Conservation (phyloP, 2,888 invertebrate genomes). For the Slavum lentiscoides region DNA sequence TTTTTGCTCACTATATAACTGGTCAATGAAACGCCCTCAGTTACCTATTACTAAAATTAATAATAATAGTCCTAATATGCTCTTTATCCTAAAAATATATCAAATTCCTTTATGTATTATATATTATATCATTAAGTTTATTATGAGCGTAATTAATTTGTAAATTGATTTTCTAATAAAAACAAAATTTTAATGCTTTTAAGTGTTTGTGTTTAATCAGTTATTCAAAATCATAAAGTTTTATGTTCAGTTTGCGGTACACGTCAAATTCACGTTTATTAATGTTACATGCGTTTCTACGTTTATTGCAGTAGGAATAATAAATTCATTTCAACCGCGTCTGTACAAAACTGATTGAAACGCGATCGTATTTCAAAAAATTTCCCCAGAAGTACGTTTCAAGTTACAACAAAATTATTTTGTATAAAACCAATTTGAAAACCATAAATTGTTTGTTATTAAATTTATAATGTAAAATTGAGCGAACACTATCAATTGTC, state of each 20-base stretch:
- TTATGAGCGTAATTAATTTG: slow-evolving; percentile 35
- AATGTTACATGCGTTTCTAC: not conserved
- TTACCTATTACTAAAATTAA: slow-evolving; percentile 46
- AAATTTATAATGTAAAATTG: too few species aligned
- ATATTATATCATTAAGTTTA: slow-evolving; percentile 25
- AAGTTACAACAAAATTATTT: not conserved
- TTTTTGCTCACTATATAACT: slow-evolving; percentile 48
- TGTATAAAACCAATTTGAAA: too few species aligned
- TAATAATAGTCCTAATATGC: slow-evolving; percentile 3
- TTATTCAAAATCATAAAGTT: too few species aligned
- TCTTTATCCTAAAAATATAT: slow-evolving; percentile 31
- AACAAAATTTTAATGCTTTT: not conserved
- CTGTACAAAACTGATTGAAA: not conserved
- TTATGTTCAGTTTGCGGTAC: too few species aligned
- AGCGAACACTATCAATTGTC: too few species aligned
- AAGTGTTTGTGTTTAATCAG: too few species aligned
- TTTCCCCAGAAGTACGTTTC: not conserved
- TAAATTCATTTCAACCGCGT: not conserved
- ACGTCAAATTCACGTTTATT: too few species aligned
- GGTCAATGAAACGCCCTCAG: slow-evolving; percentile 33
- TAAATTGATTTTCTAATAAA: slow-evolving; percentile 34
- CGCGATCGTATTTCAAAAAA: not conserved
- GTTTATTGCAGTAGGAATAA: not conserved
- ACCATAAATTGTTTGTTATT: too few species aligned
- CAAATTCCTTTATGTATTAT: slow-evolving; percentile 9